phyloP scores from a whole-genome alignment of 2,113 vertebrate species.

The Aegithalos caudatus region DNA sequence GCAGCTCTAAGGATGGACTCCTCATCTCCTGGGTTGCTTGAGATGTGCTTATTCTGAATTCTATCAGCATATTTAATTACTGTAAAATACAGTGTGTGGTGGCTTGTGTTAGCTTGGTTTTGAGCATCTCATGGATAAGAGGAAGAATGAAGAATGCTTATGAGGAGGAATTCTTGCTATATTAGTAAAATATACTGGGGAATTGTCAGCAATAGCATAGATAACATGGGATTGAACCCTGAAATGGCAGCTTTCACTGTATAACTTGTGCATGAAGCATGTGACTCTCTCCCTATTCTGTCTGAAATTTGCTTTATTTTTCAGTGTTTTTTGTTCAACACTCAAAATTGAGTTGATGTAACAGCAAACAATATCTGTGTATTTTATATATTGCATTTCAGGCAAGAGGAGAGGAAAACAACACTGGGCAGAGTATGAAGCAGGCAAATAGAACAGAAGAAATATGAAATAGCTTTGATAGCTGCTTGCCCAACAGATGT shows the following conservation, averaged over 20 bases:
- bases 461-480: not conserved
- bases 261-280: not conserved
- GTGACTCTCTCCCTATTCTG: not conserved
- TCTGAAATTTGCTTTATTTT: not conserved
- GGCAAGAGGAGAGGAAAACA: not conserved
- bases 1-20: not conserved
- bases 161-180: not conserved
- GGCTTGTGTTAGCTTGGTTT: not conserved
- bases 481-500: not conserved
- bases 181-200: not conserved
- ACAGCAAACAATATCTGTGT: not conserved
- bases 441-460: not conserved
- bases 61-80: not conserved
- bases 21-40: not conserved
- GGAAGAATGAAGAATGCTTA: not conserved
- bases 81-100: not conserved
- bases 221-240: not conserved
- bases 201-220: not conserved
- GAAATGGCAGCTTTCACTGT: not conserved
- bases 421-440: not conserved
- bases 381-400: not conserved
- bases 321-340: not conserved
- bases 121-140: not conserved
- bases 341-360: not conserved
- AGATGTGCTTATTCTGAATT: not conserved